Percentiles rank a stretch among this genome's conserved stretches.
phyloP scores from a whole-genome alignment of 2,797 vertebrate genomes.

The Sebastes trivittatus region DNA sequence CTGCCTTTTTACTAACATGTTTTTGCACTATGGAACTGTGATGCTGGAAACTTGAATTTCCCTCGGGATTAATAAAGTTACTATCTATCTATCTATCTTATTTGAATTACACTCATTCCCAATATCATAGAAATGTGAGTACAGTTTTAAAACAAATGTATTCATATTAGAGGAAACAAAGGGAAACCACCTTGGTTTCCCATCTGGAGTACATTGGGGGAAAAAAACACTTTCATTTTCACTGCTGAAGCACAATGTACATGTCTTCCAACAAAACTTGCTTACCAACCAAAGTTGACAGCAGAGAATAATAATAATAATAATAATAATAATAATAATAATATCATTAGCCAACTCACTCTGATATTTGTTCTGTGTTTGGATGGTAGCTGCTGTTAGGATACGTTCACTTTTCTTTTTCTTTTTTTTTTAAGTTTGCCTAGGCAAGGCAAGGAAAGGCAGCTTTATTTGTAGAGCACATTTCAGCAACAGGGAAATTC shows the following conservation, averaged over 20 bases:
- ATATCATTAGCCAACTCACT: background rate
- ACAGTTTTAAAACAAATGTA: background rate
- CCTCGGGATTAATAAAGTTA: no score
- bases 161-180: background rate
- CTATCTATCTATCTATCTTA: no score
- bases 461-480: no score
- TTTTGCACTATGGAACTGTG: no score
- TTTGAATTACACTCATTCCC: background rate
- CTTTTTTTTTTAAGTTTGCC: no score
- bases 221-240: background rate
- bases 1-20: no score
- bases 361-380: background rate
- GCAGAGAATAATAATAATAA: background rate
- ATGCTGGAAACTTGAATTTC: no score
- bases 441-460: no score
- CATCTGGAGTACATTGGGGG: rapidly evolving
- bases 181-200: background rate
- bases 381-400: background rate
- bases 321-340: background rate
- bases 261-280: background rate
- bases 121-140: background rate
- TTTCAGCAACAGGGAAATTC: no score
- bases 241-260: background rate
- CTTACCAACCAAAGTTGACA: background rate
- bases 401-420: background rate